Percentiles rank a stretch among this genome's conserved stretches.
Conservation (phyloP, 2,797 vertebrate species). For the Streptopelia turtur region DNA sequence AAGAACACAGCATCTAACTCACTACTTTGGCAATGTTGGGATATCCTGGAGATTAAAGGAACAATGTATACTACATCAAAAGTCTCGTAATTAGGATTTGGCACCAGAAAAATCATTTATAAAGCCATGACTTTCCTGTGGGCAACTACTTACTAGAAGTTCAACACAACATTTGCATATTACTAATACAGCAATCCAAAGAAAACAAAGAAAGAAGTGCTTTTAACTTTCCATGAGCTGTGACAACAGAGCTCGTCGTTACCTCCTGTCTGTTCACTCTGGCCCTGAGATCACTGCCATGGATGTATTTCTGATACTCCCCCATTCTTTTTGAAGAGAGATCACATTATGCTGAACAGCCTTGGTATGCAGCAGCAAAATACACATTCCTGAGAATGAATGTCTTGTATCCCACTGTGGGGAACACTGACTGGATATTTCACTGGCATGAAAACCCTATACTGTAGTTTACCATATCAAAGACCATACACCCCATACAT, state of each 20-base stretch:
- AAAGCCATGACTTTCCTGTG: not conserved
- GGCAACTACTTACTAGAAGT: not conserved
- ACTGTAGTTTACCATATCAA: not conserved
- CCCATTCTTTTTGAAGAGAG: not conserved
- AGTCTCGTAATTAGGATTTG: not conserved
- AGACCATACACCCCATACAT: not conserved
- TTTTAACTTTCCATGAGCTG: not conserved
- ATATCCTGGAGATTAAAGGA: not conserved
- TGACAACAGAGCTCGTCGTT: fast-evolving
- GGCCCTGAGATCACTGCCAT: not conserved
- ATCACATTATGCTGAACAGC: not conserved
- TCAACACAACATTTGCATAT: not conserved
- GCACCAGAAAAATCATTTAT: not conserved
- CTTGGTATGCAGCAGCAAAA: not conserved
- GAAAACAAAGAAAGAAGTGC: not conserved
- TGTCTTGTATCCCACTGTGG: not conserved
- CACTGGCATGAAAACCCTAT: not conserved
- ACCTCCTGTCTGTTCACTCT: not conserved
- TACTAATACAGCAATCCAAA: not conserved
- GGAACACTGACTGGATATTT: not conserved
- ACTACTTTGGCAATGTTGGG: not conserved
- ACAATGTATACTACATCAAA: not conserved
- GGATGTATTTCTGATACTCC: not conserved
- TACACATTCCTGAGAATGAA: not conserved
- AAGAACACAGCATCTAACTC: fast-evolving